Conservation (phyloP, 2,113 vertebrate species). For the Colinus virginianus region DNA sequence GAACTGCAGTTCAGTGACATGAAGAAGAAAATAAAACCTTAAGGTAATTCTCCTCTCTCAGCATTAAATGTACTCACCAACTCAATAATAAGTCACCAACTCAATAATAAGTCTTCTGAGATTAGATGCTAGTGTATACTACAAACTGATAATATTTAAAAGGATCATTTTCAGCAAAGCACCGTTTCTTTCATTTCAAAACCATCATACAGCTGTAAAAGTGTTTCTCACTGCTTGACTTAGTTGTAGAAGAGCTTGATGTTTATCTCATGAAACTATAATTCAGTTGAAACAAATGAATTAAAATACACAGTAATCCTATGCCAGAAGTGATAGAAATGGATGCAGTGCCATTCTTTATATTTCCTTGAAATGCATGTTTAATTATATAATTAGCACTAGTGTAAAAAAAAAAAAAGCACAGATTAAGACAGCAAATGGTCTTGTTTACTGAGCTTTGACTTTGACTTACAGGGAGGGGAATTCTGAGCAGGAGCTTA, state of each 20-base stretch:
- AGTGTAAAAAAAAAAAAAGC: not conserved
- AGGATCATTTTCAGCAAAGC: not conserved
- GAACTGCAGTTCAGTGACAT: not conserved
- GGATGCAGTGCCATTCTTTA: not conserved
- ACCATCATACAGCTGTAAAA: not conserved
- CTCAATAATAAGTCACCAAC: too few relatives aligned
- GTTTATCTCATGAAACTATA: not conserved
- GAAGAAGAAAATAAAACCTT: constrained; percentile 1
- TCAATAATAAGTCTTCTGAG: not conserved
- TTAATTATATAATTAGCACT: constrained; percentile 12
- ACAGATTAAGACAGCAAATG: not conserved
- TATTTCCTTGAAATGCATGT: not conserved
- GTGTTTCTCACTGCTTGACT: not conserved
- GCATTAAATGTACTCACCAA: not conserved
- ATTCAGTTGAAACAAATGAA: not conserved
- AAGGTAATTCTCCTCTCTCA: constrained; percentile 5
- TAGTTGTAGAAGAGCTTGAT: not conserved
- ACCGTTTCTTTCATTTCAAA: constrained; percentile 1
- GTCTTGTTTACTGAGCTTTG: not conserved
- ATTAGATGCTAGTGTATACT: not conserved
- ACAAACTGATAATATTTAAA: not conserved
- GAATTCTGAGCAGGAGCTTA: not conserved
- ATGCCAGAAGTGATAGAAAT: not conserved
- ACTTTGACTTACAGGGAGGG: not conserved
- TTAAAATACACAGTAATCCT: not conserved